A percentile compares a stretch with the other conserved stretches of the same genome.
phyloP scores from a whole-genome alignment of 2,888 invertebrate genomes.

The Xanthia icteritia region DNA sequence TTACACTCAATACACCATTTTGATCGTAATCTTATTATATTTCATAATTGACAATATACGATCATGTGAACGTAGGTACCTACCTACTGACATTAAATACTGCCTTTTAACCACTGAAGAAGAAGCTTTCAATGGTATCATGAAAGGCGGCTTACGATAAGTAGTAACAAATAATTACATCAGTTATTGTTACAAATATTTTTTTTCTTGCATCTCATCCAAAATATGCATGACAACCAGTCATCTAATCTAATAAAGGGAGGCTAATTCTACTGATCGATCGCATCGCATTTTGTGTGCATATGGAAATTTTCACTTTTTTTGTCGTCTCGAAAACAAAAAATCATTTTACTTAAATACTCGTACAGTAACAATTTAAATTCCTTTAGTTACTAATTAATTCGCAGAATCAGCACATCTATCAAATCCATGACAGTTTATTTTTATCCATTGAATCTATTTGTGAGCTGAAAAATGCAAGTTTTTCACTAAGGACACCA shows the following conservation, averaged over 20 bases:
- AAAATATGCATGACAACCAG: background rate
- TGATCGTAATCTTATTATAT: conserved; percentile 2
- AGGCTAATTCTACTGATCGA: background rate
- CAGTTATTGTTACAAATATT: too few relatives aligned
- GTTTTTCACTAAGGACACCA: background rate
- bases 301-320: background rate
- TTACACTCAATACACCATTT: conserved; percentile 29
- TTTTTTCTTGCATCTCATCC: background rate
- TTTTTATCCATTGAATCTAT: conserved; percentile 5
- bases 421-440: conserved; percentile 25
- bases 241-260: background rate
- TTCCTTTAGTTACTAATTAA: conserved; percentile 12
- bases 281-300: background rate
- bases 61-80: too few relatives aligned
- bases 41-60: conserved; percentile 2
- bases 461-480: conserved; percentile 1
- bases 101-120: too few relatives aligned
- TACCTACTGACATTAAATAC: too few relatives aligned
- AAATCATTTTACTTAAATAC: too few relatives aligned
- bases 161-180: too few relatives aligned
- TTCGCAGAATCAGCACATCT: conserved; percentile 22
- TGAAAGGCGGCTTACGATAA: too few relatives aligned
- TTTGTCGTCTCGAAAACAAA: background rate
- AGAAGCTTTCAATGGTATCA: too few relatives aligned
- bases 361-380: background rate